Evolutionary conservation across 2,888 invertebrate genomes (phyloP), one percentile per base, ranked within the genome.

Genomic region (Buathra laborator): DNA sequence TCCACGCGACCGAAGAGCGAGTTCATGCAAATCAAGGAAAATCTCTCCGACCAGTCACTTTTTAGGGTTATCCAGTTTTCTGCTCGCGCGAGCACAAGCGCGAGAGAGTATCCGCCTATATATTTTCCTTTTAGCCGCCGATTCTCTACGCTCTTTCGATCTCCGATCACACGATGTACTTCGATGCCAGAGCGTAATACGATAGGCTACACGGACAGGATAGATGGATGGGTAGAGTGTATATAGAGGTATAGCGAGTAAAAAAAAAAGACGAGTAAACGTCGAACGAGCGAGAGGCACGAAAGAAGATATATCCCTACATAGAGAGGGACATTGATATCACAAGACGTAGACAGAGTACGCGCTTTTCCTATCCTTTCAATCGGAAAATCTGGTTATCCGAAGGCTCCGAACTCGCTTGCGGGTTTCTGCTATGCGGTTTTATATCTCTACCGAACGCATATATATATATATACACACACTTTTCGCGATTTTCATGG

Each of bases 331-430:
- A 84, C 86, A 87, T 84, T 84, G 86, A 87, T 85, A 84, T 82
- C 81, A 77, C 81, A 77, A 84, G 85, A 85, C 86, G 81, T 84
- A 87, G 85, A 87, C 80, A 86, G 76, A 87, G 87, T 86, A 81
- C 70, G 71, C 79, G 86, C 87, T 87, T 87, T 85, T 86, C 86
- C 86, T 87, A 85, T 87, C 86, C 86, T 87, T 87, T 86, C 86
- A 86, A 86, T 86, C 85, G 83, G 86, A 87, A 88, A 87, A 88
- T 88, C 86, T 87, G 83, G 88, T 88, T 88, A 86, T 81, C 75
- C 76, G 71, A 67, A 84, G 79, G 84, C 86, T 80, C 81, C 72
- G 80, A 71, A 10, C 46, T 29, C 64, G 37, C 37, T 29, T 53
- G 70, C 74, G 75, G 67, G 75, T 75, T 86, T 76, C 81, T 81